These are phyloP conservation scores for Drosophila crucigera DNA, from an alignment of 2,888 invertebrate species.

Conservation along the genomic window DNA sequence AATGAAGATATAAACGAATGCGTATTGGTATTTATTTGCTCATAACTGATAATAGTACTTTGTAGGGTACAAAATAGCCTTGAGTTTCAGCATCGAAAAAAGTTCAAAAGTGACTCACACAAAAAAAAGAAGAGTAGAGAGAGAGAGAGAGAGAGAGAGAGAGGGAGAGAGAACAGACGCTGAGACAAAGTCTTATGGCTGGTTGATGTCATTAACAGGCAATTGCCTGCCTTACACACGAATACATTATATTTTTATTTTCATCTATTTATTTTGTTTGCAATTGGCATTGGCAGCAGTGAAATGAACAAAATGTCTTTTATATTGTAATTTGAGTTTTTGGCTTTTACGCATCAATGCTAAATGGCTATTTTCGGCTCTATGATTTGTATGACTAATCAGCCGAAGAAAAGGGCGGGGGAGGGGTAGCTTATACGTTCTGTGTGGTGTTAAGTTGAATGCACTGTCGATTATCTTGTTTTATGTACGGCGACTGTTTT, in stretches of 20 bases:
- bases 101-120: slow-evolving; percentile 44
- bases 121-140: neutral
- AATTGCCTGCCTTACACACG: slow-evolving; percentile 56
- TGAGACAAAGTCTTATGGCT: slow-evolving; percentile 25
- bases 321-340: slow-evolving; percentile 69
- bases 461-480: slow-evolving; percentile 63
- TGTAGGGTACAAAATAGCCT: slow-evolving; percentile 26
- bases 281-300: slow-evolving; percentile 44
- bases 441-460: slow-evolving; percentile 56
- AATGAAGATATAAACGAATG: slow-evolving; percentile 12
- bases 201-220: slow-evolving; percentile 55
- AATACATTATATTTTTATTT: slow-evolving; percentile 6
- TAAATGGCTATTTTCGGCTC: slow-evolving; percentile 61
- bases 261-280: slow-evolving; percentile 16
- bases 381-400: slow-evolving; percentile 54
- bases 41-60: slow-evolving; percentile 31
- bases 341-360: slow-evolving; percentile 70
- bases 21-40: slow-evolving; percentile 1
- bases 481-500: slow-evolving; percentile 51
- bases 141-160: slow-evolving; percentile 24
- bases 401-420: neutral
- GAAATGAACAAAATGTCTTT: slow-evolving; percentile 57
- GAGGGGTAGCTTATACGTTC: slow-evolving; percentile 7
- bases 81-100: slow-evolving; percentile 38
- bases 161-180: neutral